phyloP scores from a whole-genome alignment of 2,888 invertebrate genomes.

The Drosophila acutilabella region DNA sequence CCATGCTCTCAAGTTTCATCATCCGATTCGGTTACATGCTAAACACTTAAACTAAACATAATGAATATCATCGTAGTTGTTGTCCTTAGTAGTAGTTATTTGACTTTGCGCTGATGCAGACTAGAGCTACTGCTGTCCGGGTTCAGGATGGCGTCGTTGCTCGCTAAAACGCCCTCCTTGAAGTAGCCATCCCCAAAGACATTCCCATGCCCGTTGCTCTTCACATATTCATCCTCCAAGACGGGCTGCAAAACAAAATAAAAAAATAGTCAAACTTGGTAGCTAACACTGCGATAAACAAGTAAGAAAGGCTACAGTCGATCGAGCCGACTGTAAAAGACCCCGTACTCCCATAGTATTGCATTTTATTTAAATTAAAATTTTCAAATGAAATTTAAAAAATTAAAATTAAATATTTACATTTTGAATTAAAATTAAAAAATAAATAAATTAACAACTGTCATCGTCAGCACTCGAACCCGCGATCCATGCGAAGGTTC shows the following conservation, averaged over 20 bases:
- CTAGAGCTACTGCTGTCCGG: slow-evolving; percentile 84
- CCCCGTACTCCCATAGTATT: too few species aligned
- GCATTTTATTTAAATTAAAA: too few species aligned
- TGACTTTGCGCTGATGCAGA: slow-evolving; percentile 85
- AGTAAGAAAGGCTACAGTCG: too few species aligned
- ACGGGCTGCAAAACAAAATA: slow-evolving; percentile 87
- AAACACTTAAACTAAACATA: slow-evolving; percentile 74
- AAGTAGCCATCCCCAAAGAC: slow-evolving; percentile 80
- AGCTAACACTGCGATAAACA: too few species aligned
- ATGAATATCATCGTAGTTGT: slow-evolving; percentile 79
- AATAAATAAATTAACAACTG: too few species aligned
- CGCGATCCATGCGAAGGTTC: too few species aligned
- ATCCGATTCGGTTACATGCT: slow-evolving; percentile 68
- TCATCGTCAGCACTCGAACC: too few species aligned
- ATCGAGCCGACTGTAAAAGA: too few species aligned
- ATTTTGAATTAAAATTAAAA: too few species aligned
- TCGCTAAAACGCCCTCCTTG: slow-evolving; percentile 82
- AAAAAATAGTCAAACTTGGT: too few species aligned
- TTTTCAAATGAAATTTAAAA: too few species aligned
- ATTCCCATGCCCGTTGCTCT: slow-evolving; percentile 64
- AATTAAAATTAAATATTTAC: too few species aligned
- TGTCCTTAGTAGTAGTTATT: slow-evolving; percentile 82
- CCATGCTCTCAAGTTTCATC: slow-evolving; percentile 42
- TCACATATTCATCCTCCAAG: slow-evolving; percentile 86
- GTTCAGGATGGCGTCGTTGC: slow-evolving; percentile 83